phyloP scores from a whole-genome alignment of 2,113 vertebrate genomes.

The Antigone vipio region DNA sequence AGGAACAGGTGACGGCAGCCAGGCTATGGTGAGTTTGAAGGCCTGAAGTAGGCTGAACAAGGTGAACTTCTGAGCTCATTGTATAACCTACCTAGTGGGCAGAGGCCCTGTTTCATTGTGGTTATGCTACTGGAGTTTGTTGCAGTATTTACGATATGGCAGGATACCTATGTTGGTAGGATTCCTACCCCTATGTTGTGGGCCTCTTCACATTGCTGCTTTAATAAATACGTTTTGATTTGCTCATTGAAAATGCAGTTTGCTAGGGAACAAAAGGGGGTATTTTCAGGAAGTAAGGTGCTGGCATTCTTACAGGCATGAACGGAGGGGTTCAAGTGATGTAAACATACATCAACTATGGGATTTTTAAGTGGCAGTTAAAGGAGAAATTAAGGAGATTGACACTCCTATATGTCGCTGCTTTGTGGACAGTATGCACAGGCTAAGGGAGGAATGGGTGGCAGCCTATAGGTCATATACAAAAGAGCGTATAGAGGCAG shows the following conservation, averaged over 20 bases:
- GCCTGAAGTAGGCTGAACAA: not conserved
- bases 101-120: not conserved
- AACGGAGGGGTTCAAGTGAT: not conserved
- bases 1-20: not conserved
- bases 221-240: not conserved
- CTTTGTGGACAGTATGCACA: not conserved
- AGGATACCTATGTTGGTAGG: not conserved
- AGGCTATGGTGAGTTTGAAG: conserved; percentile 41
- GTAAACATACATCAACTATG: not conserved
- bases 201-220: not conserved
- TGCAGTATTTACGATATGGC: not conserved
- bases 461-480: not conserved
- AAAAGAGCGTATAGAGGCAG: not conserved
- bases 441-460: not conserved
- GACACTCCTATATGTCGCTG: not conserved
- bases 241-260: not conserved
- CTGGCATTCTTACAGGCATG: not conserved
- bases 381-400: not conserved
- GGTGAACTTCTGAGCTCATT: not conserved
- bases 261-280: not conserved
- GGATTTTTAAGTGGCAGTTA: not conserved
- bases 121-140: not conserved
- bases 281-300: not conserved
- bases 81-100: not conserved
- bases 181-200: not conserved